phyloP scores from a whole-genome alignment of 2,888 invertebrate genomes.

The Ashinkailepas kermadecensis region DNA sequence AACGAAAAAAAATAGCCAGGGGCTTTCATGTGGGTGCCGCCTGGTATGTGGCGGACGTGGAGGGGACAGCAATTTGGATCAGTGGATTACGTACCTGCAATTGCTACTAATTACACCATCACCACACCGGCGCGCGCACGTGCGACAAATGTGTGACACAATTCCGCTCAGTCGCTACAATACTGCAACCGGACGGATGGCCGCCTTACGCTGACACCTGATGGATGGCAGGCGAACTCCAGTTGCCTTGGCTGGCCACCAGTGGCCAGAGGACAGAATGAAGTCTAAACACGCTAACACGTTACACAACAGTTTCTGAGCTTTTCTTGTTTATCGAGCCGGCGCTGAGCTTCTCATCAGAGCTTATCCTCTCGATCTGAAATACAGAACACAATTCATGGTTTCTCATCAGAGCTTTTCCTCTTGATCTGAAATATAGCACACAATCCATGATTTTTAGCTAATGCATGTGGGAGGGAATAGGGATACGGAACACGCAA shows the following conservation, averaged over 20 bases:
- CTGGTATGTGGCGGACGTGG: too few species aligned
- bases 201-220: neutral
- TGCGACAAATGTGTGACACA: too few species aligned
- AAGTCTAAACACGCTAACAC: neutral
- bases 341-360: neutral
- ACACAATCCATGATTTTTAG: too few species aligned
- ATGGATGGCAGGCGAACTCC: neutral
- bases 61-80: too few species aligned
- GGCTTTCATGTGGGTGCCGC: too few species aligned
- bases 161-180: too few species aligned
- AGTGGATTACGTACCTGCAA: too few species aligned
- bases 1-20: too few species aligned
- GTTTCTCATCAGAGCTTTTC: neutral
- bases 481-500: neutral
- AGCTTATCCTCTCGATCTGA: constrained; percentile 22
- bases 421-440: constrained; percentile 10
- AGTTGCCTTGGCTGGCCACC: neutral
- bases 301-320: constrained; percentile 12
- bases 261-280: neutral
- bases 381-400: neutral
- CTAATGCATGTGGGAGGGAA: neutral
- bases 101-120: too few species aligned
- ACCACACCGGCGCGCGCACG: too few species aligned
- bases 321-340: neutral
- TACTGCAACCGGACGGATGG: neutral